These are phyloP conservation scores for Gobio occitaniae DNA, from an alignment of 2,797 vertebrate genomes.

Conservation along the genomic window DNA sequence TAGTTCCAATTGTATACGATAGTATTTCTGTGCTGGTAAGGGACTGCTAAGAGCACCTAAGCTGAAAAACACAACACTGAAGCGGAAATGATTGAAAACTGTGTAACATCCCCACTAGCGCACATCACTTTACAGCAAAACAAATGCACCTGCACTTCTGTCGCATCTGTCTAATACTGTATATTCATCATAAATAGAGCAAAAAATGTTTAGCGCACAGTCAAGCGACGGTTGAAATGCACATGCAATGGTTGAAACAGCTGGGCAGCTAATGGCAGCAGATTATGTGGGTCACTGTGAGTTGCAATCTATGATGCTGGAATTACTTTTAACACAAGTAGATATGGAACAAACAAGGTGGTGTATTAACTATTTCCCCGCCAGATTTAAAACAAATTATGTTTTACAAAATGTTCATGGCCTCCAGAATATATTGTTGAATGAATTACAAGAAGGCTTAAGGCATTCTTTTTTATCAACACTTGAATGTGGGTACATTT, in stretches of 20 bases:
- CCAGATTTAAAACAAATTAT: too few species aligned
- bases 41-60: slow-evolving; percentile 26
- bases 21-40: background rate
- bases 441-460: too few species aligned
- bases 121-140: slow-evolving; percentile 43
- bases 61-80: slow-evolving; percentile 11
- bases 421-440: too few species aligned
- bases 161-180: slow-evolving; percentile 24
- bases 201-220: slow-evolving; percentile 13
- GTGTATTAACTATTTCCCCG: background rate
- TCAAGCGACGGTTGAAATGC: slow-evolving; percentile 11
- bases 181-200: slow-evolving; percentile 40
- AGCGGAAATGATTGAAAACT: slow-evolving; percentile 34
- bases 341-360: slow-evolving; percentile 18
- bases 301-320: background rate
- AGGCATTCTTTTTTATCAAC: too few species aligned
- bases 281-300: slow-evolving; percentile 20
- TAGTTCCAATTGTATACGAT: background rate
- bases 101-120: slow-evolving; percentile 28
- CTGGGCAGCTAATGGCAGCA: slow-evolving; percentile 38
- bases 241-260: slow-evolving; percentile 19
- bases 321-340: background rate
- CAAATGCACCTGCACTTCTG: slow-evolving; percentile 17
- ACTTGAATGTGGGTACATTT: too few species aligned
- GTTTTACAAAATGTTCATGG: too few species aligned